Evolutionary conservation across 64 coral and sea anemone species (phyloP), one percentile per base, ranked within the genome.

Genomic region (Hydrozoanthus tunicans): DNA sequence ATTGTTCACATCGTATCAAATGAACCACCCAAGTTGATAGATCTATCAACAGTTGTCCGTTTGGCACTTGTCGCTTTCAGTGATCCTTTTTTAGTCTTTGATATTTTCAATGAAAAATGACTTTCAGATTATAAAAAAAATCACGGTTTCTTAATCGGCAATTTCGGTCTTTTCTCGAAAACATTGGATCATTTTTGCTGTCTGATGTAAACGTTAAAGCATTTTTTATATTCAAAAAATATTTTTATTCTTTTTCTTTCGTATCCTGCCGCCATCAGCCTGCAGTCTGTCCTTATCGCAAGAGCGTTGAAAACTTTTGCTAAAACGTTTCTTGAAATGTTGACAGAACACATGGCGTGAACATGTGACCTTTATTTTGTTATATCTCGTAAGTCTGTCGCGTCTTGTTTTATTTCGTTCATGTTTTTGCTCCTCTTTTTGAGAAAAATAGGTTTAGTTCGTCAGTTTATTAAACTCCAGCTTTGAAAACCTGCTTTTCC

Each of bases 1-100:
- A 76, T 76, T 52, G 26, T 51, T 76, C 72, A 76, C 72, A 76
- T 76, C 3, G 8, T 76, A 76, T 76, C 72, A 76, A 11, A 76
- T 76, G 26, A 52, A 12, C 72, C 72, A 76, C 72, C 24, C 72
- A 76, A 76, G 72, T 5, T 76, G 72, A 52, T 51, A 76, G 53
- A 76, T 76, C 43, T 76, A 51, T 76, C 72, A 76, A 4, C 72
- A 76, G 26, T 76, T 12, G 8, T 11, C 26, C 72, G 25, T 76
- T 76, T 76, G 53, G 53, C 72, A 76, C 72, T 53, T 76, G 53
- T 53, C 72, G 25, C 27, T 76, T 12, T 76, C 53, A 52, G 53
- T 76, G 72, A 11, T 52, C 6, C 9, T 12, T 76, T 51, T 26
- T 12, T n/a, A 7, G 13, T 12, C 27, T 5, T 76, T 76, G 9